Conservation (phyloP, 1,140 invertebrate genomes). For the Bombus impatiens region DNA sequence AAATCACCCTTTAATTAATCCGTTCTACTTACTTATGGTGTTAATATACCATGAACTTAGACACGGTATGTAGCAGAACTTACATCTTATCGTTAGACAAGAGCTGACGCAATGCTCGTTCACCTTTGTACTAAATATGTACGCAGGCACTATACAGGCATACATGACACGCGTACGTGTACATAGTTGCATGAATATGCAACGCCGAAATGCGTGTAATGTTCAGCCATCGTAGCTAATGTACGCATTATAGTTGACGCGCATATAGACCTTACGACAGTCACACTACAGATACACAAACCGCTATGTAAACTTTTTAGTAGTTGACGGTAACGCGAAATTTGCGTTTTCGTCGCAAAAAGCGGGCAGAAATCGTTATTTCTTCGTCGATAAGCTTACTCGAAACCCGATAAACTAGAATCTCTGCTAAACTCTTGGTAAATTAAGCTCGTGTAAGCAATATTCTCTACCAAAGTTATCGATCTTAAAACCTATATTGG, state of each 20-base stretch:
- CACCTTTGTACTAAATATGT: constrained; percentile 27
- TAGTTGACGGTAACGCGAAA: not conserved
- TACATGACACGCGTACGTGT: constrained; percentile 9
- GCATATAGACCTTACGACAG: constrained; percentile 29
- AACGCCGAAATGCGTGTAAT: constrained; percentile 49
- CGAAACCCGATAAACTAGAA: not conserved
- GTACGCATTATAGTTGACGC: constrained; percentile 40
- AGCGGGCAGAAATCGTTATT: not conserved
- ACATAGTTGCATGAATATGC: constrained; percentile 46
- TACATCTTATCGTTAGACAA: not conserved
- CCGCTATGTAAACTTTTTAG: constrained; percentile 1
- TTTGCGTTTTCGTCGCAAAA: too few species aligned
- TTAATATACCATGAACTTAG: not conserved
- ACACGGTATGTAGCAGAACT: not conserved
- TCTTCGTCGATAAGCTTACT: not conserved
- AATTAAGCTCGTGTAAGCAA: not conserved
- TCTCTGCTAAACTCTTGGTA: not conserved
- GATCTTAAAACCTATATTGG: not conserved
- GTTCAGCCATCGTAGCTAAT: constrained; percentile 45
- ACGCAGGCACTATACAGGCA: not conserved
- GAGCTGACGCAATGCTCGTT: not conserved
- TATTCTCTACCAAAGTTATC: not conserved
- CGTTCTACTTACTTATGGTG: not conserved
- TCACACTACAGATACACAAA: constrained; percentile 8
- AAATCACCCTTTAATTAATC: not conserved